Percentiles rank a stretch among this genome's conserved stretches.
These are phyloP conservation scores for Onychorhynchus coronatus DNA, from an alignment of 2,113 vertebrate species.

Conservation along the genomic window DNA sequence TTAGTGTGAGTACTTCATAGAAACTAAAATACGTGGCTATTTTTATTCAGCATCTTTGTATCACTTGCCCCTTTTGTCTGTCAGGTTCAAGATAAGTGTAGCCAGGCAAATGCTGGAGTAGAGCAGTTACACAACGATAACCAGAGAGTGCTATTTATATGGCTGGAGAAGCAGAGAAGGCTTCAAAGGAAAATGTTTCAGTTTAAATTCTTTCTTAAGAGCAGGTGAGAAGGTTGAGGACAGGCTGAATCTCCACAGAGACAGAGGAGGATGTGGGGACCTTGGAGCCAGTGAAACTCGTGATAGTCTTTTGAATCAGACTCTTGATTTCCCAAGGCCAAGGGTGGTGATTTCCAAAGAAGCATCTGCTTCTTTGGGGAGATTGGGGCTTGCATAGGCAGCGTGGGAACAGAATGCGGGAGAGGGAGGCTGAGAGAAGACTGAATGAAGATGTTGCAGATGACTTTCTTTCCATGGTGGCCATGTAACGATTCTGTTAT, in stretches of 20 bases:
- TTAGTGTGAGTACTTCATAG: background rate
- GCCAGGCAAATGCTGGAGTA: background rate
- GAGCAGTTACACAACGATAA: background rate
- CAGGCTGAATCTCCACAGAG: background rate
- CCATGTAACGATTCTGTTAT: background rate
- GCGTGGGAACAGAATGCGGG: fast-evolving
- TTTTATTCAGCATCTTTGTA: background rate
- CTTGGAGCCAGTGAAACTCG: background rate
- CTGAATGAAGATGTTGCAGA: background rate
- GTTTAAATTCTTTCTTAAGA: background rate
- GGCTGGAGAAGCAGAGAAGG: background rate
- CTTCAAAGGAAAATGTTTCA: background rate
- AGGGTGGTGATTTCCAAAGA: background rate
- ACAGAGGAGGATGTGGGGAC: background rate
- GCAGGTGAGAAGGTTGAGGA: background rate
- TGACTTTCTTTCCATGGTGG: background rate
- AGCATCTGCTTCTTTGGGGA: background rate
- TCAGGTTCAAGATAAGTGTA: background rate
- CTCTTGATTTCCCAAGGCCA: background rate
- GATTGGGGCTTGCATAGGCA: background rate
- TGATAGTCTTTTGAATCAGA: background rate
- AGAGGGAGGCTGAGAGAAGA: background rate
- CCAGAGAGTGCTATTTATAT: background rate
- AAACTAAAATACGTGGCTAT: background rate
- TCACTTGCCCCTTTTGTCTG: background rate